Evolutionary conservation across 2,888 invertebrate species (phyloP), one percentile per base, ranked within the genome.

Genomic region (Cantharis flavilabris): DNA sequence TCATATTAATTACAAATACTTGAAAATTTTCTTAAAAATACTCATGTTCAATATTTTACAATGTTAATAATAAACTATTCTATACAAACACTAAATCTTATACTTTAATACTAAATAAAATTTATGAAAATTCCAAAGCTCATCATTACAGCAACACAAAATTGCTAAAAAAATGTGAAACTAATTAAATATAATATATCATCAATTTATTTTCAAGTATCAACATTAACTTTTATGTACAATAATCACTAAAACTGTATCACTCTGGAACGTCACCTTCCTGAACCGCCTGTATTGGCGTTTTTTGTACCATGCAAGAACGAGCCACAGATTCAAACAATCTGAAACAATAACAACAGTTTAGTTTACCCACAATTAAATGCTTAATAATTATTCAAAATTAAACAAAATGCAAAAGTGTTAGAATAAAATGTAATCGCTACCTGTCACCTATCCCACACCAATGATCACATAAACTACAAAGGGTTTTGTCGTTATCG

Each of bases 321-420:
- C 97, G 93, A 20, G 98, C 98, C 81, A 98, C 98, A 2, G 97
- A 98, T 86, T 98, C 98, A 88, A 98, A 98, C 85, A 98, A 91
- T 87, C 97, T 97, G 88, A 69, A 89, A 89, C 80, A 79, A 84
- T 2, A 49, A n/a, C n/a, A 49, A 49, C 7, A 13, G 13, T 49
- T n/a, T 49, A 49, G n/a, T 2, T n/a, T 23, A 18, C 65, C 7
- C 5, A n/a, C 18, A 26, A 7, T 49, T n/a, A 49, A n/a, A 9
- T 49, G 0, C 0, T 30, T 30, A 9, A 33, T 20, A 30, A 11
- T 30, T 33, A n/a, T n/a, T n/a, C 5, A 5, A 33, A 33, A 33
- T 13, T 13, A n/a, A 33, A 33, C 13, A 13, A 33, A 33, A 33
- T 13, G 13, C 13, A 33, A 26, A 5, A n/a, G 13, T n/a, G 13